Base-by-base conservation (phyloP, 1,140 invertebrate genomes). In the Helicorthomorpha holstii region DNA sequence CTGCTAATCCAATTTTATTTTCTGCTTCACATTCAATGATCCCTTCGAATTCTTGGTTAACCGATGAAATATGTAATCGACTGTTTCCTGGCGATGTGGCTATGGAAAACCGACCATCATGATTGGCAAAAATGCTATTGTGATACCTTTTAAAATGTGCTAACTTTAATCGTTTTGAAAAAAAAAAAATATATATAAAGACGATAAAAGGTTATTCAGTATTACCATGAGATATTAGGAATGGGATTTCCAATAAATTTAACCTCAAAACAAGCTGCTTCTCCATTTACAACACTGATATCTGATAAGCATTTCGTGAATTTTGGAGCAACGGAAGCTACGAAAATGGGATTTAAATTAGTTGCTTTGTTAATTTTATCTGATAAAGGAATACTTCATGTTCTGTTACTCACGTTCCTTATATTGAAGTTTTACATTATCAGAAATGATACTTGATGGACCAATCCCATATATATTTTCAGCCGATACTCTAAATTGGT, bases 181-280 rank as follows among this genome's bases (percentile, higher is more conserved):
- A 34, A 7, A 7, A 34, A 16, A 34, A 34, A 34, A 34, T 7
- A 16, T 34, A 16, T 7, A 34, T 16, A 34, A 34, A 34, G 29
- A 7, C 29, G 16, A 7, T 34, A 34, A 45, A 4, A 19, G 4
- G 19, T 45, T 7, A 23, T 7, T 7, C 7, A 23, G 7, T 89
- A 89, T 66, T 82, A 94, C 92, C 92, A 98, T n/a, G 79, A 79
- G 23, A 96, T 77, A 58, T 82, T 82, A 1, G 93, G 90, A 3
- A 74, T 65, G 0, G 93, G 92, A 26, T 78, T 76, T 1, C 91
- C 92, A 12, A 76, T 70, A 53, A 90, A 83, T 54, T 81, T 74
- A 1, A 89, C 87, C 34, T 76, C 76, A 59, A 91, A 86, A 62
- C 87, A 83, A 29, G 62, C 63, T 54, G 52, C 58, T 54, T 76